Percentiles rank a stretch among this genome's conserved stretches.
phyloP scores from a whole-genome alignment of 2,113 vertebrate genomes.

The Myxocyprinus asiaticus region DNA sequence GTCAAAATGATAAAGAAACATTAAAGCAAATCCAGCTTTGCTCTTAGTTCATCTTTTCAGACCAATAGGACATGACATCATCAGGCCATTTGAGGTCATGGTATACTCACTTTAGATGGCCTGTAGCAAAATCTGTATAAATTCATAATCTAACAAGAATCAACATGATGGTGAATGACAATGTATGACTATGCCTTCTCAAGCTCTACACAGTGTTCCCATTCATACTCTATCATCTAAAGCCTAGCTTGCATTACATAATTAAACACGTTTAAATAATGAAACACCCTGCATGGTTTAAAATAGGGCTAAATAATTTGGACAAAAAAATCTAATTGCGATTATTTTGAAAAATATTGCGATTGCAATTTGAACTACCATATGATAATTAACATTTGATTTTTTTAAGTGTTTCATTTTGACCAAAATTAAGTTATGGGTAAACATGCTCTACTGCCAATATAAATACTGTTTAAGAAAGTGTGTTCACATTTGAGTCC shows the following conservation, averaged over 20 bases:
- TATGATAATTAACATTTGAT: too few relatives aligned
- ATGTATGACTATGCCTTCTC: neutral
- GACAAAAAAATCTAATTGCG: too few relatives aligned
- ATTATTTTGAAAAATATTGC: too few relatives aligned
- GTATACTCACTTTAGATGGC: neutral
- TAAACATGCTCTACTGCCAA: too few relatives aligned
- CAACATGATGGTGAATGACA: neutral
- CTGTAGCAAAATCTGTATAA: neutral
- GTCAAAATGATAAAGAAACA: neutral
- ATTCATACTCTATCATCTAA: conserved; percentile 9
- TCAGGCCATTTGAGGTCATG: neutral
- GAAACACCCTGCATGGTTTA: conserved; percentile 20
- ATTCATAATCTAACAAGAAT: neutral
- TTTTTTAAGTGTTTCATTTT: too few relatives aligned
- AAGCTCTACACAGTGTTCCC: neutral
- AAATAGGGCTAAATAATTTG: too few relatives aligned
- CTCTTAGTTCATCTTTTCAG: neutral
- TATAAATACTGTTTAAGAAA: too few relatives aligned
- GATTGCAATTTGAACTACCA: too few relatives aligned
- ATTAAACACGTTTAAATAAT: conserved; percentile 9
- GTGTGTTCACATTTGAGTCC: too few relatives aligned
- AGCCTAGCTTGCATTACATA: conserved; percentile 19
- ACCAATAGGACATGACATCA: neutral
- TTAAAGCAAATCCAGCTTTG: neutral
- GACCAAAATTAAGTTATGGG: too few relatives aligned